Evolutionary conservation across 2,888 invertebrate species (phyloP).

Genomic region (Aethes cnicana): DNA sequence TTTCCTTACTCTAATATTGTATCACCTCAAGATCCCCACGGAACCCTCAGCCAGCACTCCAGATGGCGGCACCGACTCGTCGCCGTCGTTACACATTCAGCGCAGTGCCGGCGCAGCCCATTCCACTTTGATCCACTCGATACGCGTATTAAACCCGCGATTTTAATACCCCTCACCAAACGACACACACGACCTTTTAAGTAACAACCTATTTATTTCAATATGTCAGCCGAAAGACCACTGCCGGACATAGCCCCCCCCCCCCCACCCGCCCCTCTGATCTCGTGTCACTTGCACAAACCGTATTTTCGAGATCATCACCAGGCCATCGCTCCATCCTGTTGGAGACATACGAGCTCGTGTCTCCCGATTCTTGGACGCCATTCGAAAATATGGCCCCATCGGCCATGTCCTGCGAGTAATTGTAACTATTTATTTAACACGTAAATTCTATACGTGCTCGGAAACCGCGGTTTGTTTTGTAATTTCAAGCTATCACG

Average conservation of each 20-base stretch:
- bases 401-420: not conserved
- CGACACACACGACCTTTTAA: conserved; percentile 6
- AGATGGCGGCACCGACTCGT: conserved; percentile 50
- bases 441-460: conserved; percentile 10
- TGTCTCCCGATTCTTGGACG: no score
- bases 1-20: no score
- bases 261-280: no score
- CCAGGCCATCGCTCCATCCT: no score
- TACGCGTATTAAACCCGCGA: conserved; percentile 32
- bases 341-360: no score
- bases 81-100: conserved; percentile 55
- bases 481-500: conserved; percentile 23
- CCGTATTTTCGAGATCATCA: no score
- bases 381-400: no score
- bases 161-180: conserved; percentile 9
- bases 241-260: no score
- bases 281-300: no score
- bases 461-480: conserved; percentile 24
- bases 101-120: conserved; percentile 44
- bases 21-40: conserved; percentile 28
- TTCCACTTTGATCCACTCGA: conserved; percentile 48
- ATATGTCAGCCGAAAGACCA: no score
- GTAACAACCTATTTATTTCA: not conserved
- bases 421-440: conserved; percentile 1
- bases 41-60: conserved; percentile 48